Percentiles rank a stretch among this genome's conserved stretches.
Conservation (phyloP, 2,113 vertebrate species). For the Cyphomyrus discorhynchus region DNA sequence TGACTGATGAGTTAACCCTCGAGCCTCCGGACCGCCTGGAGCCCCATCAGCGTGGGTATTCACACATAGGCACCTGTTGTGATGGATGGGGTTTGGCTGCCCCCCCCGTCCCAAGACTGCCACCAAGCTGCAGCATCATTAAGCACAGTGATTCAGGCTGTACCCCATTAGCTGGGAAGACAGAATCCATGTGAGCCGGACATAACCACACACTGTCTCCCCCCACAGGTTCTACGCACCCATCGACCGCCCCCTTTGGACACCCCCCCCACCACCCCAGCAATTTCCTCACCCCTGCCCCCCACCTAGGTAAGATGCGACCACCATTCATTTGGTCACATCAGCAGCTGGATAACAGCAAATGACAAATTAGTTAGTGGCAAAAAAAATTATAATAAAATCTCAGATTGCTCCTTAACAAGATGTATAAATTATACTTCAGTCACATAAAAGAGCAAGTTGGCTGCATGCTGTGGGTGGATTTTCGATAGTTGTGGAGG, state of each 20-base stretch:
- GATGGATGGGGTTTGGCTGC: constrained; percentile 1
- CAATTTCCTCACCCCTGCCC: constrained; percentile 83
- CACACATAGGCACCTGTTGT: not conserved
- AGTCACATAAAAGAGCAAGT: not conserved
- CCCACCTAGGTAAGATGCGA: constrained; percentile 76
- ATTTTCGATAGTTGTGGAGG: not conserved
- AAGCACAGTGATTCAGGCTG: not conserved
- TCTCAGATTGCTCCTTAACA: not conserved
- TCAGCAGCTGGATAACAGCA: not conserved
- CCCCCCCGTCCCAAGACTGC: not conserved
- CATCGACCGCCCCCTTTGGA: constrained; percentile 76
- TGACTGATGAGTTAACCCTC: not conserved
- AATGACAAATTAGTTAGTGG: not conserved
- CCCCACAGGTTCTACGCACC: constrained; percentile 76
- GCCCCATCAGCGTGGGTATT: not conserved
- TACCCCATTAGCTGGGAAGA: not conserved
- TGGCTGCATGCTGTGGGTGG: not conserved
- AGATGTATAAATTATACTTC: not conserved
- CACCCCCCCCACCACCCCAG: constrained; percentile 81
- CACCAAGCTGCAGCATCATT: no score
- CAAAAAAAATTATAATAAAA: not conserved
- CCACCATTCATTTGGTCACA: not conserved
- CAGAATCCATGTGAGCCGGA: not conserved
- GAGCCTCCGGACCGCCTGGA: not conserved
- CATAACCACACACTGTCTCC: not conserved